Evolutionary conservation across 2,113 vertebrate genomes (phyloP).

Genomic region (Brevimyrus niger): DNA sequence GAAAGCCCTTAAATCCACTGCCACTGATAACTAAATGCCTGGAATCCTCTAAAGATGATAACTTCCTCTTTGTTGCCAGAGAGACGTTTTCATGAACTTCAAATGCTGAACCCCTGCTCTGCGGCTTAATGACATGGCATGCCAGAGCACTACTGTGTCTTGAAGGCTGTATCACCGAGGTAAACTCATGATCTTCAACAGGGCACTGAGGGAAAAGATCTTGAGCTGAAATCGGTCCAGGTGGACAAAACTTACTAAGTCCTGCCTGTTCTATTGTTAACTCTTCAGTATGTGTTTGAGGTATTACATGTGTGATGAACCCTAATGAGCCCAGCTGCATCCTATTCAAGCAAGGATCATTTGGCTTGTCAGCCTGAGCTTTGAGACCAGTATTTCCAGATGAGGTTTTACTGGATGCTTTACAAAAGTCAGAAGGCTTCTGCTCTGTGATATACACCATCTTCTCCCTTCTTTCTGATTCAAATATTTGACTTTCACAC

Average conservation of each 20-base stretch:
- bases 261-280: slow-evolving; percentile 29
- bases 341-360: slow-evolving; percentile 29
- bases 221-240: slow-evolving; percentile 44
- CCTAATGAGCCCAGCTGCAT: slow-evolving; percentile 38
- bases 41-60: slow-evolving; percentile 27
- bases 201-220: slow-evolving; percentile 38
- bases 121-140: not conserved
- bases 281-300: slow-evolving; percentile 25
- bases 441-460: not conserved
- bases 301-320: slow-evolving; percentile 33
- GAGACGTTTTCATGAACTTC: slow-evolving; percentile 16
- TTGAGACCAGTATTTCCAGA: not conserved
- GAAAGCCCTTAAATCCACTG: not conserved
- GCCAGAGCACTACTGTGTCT: slow-evolving; percentile 10
- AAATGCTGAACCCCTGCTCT: not conserved
- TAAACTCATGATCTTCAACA: slow-evolving; percentile 14
- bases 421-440: not conserved
- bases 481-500: not conserved
- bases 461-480: not conserved
- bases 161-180: not conserved
- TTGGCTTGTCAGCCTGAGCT: not conserved
- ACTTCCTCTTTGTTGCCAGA: slow-evolving; percentile 40
- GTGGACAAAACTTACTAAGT: slow-evolving; percentile 40
- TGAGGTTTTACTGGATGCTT: not conserved
- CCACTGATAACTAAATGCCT: not conserved